Base-by-base conservation (phyloP, 23 tunicate genomes). In the Ciona savignyi region DNA sequence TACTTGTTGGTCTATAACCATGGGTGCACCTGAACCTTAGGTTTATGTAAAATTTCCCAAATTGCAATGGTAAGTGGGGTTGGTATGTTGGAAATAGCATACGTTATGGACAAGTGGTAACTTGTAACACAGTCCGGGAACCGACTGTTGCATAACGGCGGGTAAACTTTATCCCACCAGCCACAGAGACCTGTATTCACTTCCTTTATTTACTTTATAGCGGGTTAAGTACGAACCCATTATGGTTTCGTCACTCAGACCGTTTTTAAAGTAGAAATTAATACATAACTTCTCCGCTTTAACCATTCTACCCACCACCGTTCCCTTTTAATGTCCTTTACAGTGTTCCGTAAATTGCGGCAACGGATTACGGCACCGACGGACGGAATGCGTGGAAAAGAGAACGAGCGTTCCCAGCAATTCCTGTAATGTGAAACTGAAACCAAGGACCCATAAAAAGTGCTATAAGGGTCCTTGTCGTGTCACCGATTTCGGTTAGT, bases 301-400 rank as follows among this genome's bases (percentile, higher is more conserved):
- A 20, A 23, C 23, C 68, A 15, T 20, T 64, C 25, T 64, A 23
- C 68, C 15, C 61, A 49, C 20, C 15, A 20, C 20, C 20, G 15
- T 49, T 49, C 15, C 61, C 15, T 49, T 15, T 49, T 49, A 69
- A 20, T 23, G 15, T 25, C 66, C 35, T n/a, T 65, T 74, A 21
- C 85, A 87, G 95, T 87, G 95, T 71, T 84, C 86, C 19, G 95
- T 87, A 0, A 77, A 87, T 31, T 87, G 95, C 48, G 95, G 86
- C 25, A 72, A 66, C 48, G 95, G 95, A 0, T 27, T 81, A 9
- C 69, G 76, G 35, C 78, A 79, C 3, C 74, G 95, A 20, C 42
- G 51, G 2, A 79, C 76, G 21, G 27, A 67, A 35, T 87, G 95
- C 71, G 68, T 76, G 4, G 95, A 87, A 64, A 70, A 62, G 27